Evolutionary conservation across 2,888 invertebrate genomes (phyloP).

Genomic region (Glyphotaelius pellucidus): DNA sequence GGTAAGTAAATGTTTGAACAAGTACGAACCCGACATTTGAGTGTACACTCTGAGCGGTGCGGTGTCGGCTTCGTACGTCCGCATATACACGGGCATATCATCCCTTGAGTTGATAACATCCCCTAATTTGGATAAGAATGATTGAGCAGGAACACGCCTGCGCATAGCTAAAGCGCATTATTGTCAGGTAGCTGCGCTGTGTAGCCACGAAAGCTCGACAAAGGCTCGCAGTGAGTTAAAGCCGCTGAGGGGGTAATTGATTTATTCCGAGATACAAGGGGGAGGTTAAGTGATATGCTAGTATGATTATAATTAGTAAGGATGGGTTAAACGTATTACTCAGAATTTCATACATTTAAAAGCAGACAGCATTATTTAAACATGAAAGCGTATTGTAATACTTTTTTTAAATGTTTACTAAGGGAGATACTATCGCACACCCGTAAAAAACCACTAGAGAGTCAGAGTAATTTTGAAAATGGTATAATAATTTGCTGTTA

Average conservation of each 20-base stretch:
- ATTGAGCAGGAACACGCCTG: slow-evolving; percentile 61
- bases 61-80: slow-evolving; percentile 17
- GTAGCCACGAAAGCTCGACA: slow-evolving; percentile 20
- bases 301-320: background rate
- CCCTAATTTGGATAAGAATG: slow-evolving; percentile 64
- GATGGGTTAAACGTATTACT: background rate
- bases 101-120: slow-evolving; percentile 54
- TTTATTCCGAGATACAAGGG: slow-evolving; percentile 25
- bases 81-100: slow-evolving; percentile 53
- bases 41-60: background rate
- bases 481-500: no score
- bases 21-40: background rate
- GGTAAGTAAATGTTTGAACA: slow-evolving; percentile 14
- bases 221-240: slow-evolving; percentile 32
- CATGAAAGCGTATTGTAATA: no score
- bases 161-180: slow-evolving; percentile 61
- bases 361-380: background rate
- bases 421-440: no score
- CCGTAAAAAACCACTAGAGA: no score
- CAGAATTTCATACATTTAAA: background rate
- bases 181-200: slow-evolving; percentile 19
- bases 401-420: no score
- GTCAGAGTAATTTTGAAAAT: no score
- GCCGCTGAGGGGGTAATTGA: slow-evolving; percentile 37
- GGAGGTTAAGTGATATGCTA: background rate